Base-by-base conservation (phyloP, 2,797 vertebrate species). In the Cottoperca gobio region DNA sequence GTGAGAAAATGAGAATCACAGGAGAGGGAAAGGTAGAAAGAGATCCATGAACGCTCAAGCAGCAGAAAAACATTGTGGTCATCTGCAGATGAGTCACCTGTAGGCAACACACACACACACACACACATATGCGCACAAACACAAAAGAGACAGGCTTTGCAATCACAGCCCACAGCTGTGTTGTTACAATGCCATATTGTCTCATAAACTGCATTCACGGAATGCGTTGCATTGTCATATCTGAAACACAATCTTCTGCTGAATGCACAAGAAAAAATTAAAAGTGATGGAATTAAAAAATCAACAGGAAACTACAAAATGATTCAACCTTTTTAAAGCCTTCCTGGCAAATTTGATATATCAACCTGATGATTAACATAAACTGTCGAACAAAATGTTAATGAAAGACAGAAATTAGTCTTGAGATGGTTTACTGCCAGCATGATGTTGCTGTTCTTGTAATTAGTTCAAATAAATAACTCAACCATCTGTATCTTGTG, bases 1-100 rank as follows among this genome's bases (percentile, higher is more conserved):
- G 59, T 17, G 42, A 75, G 33, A 71, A n/a, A 65, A 73, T 24
- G 48, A 74, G 75, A 87, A 76, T 81, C 55, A 76, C 52, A 52
- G 65, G 74, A 78, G 72, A 83, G 63, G 75, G 54, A 88, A 81
- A 81, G 78, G 67, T 70, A 79, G 81, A 87, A 78, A 75, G 64
- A 84, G 77, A 86, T 80, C 73, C 31, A 55, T 62, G 84, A 88
- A 86, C 39, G 31, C 75, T 86, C 75, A 80, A 82, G 88, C 79
- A 82, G 84, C 77, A 86, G 86, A 90, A 84, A 91, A 89, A 91
- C 85, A 92, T 90, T 86, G 87, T 92, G 92, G 92, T 93, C 92
- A 93, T 93, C 91, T 93, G 93, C 91, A 93, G 91, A 92, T 94
- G 93, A 94, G 92, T 94, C 93, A 93, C 92, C 91, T 92, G 89